Evolutionary conservation across 2,888 invertebrate species (phyloP).

Genomic region (Troglohyphantes excavatus): DNA sequence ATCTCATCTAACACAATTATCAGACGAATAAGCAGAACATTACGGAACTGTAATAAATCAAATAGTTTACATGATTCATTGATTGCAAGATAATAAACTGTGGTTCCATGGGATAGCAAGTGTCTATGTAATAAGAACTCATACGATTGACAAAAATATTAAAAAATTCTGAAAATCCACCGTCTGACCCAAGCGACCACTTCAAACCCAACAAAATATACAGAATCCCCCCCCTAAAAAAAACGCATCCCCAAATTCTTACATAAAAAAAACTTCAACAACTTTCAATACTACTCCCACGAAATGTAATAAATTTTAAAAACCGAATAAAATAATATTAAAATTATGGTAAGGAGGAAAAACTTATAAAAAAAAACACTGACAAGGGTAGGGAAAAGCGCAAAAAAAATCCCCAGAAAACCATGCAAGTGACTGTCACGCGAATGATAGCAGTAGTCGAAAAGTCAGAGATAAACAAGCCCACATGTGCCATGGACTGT

Average conservation of each 20-base stretch:
- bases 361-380: not conserved
- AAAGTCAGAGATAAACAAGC: conserved; percentile 60
- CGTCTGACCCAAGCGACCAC: not conserved
- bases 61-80: too few species aligned
- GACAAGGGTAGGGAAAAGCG: conserved; percentile 4
- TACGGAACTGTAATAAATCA: too few species aligned
- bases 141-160: too few species aligned
- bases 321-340: conserved; percentile 46
- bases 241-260: too few species aligned
- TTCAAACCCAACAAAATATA: not conserved
- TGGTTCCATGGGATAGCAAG: too few species aligned
- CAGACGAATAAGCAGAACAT: too few species aligned
- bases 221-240: not conserved
- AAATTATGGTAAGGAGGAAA: conserved; percentile 26
- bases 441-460: conserved; percentile 18
- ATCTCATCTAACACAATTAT: too few species aligned
- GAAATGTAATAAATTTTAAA: conserved; percentile 59
- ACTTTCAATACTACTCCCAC: conserved; percentile 2
- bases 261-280: not conserved
- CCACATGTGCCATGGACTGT: too few species aligned
- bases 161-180: too few species aligned
- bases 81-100: too few species aligned
- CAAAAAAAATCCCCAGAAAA: conserved; percentile 19
- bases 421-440: conserved; percentile 31
- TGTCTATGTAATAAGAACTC: too few species aligned